A percentile compares a stretch with the other conserved stretches of the same genome.
These are phyloP conservation scores for Drosophila borealis DNA, from an alignment of 2,888 invertebrate species.

Conservation along the genomic window DNA sequence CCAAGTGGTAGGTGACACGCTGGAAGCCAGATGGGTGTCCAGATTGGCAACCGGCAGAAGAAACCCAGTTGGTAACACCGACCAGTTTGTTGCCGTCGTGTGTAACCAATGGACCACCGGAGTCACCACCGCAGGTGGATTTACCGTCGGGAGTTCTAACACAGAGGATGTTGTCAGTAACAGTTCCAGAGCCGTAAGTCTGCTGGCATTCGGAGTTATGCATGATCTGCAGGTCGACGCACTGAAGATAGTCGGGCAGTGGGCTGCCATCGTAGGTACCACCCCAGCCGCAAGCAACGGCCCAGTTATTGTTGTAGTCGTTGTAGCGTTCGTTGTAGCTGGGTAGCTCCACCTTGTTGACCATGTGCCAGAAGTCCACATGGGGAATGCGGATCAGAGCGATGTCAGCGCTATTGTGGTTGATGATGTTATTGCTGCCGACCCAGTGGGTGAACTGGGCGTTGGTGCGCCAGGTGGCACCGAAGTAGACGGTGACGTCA, in stretches of 20 bases:
- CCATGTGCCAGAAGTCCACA: constrained; percentile 31
- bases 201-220: constrained; percentile 77
- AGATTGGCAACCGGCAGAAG: constrained; percentile 39
- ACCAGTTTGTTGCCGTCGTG: constrained; percentile 51
- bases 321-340: constrained; percentile 41
- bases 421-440: constrained; percentile 50
- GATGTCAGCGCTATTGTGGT: constrained; percentile 66
- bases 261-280: constrained; percentile 19
- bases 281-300: constrained; percentile 66
- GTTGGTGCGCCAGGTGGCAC: constrained; percentile 65
- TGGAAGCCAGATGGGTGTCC: constrained; percentile 58
- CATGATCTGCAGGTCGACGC: constrained; percentile 64
- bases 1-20: constrained; percentile 59
- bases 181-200: constrained; percentile 71
- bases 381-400: constrained; percentile 64
- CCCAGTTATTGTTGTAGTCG: constrained; percentile 21
- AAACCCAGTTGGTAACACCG: constrained; percentile 57
- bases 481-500: constrained; percentile 62
- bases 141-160: constrained; percentile 47
- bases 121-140: constrained; percentile 84
- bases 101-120: constrained; percentile 82
- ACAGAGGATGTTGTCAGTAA: constrained; percentile 29
- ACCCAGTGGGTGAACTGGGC: constrained; percentile 64
- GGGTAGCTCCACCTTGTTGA: constrained; percentile 53
- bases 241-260: constrained; percentile 75